A percentile compares a stretch with the other conserved stretches of the same genome.
Evolutionary conservation across 2,888 invertebrate species (phyloP).

Genomic region (Lumbricus terrestris): DNA sequence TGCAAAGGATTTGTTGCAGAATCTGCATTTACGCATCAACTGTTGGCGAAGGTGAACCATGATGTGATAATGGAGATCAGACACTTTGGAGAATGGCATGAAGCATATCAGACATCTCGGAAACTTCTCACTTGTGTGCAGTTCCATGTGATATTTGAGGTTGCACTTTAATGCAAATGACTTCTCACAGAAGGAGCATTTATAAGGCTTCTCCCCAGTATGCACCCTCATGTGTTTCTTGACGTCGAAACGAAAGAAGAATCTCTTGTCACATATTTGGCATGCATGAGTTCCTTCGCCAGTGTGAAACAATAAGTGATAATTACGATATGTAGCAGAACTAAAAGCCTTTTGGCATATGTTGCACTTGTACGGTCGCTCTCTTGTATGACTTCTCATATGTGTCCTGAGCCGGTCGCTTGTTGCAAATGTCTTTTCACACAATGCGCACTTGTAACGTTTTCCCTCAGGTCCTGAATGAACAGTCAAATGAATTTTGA

Average conservation of each 20-base stretch:
- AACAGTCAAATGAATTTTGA: not conserved
- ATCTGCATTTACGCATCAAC: not conserved
- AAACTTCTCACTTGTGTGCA: not conserved
- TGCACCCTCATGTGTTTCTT: not conserved
- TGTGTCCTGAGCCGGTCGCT: not conserved
- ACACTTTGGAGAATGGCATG: not conserved
- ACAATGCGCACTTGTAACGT: not conserved
- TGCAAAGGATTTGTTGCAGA: not conserved
- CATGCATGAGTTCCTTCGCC: not conserved
- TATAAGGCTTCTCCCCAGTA: not conserved
- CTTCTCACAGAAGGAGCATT: not conserved
- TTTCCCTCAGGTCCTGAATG: not conserved
- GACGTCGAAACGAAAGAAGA: not conserved
- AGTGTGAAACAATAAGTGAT: not conserved
- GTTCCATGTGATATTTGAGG: not conserved
- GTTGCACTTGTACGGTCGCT: not conserved
- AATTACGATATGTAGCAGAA: not conserved
- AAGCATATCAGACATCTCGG: not conserved
- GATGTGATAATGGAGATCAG: not conserved
- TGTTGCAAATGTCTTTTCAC: not conserved
- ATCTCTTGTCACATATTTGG: not conserved
- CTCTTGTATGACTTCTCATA: not conserved
- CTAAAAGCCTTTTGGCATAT: not conserved
- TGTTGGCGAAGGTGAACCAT: not conserved
- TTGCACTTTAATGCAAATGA: not conserved